Base-by-base conservation (phyloP, 2,888 invertebrate species). In the Zele albiditarsus region DNA sequence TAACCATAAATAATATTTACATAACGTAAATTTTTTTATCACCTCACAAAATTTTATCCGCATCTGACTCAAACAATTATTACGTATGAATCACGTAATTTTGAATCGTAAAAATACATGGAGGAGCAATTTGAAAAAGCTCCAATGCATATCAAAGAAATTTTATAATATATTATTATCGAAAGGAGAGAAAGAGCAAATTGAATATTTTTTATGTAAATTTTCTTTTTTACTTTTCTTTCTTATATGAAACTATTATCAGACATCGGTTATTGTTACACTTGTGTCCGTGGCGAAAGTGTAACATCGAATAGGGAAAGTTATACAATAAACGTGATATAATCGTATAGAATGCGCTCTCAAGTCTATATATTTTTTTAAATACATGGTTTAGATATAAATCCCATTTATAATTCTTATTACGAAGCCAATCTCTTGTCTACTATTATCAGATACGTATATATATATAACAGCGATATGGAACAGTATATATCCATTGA, bases 271-370 rank as follows among this genome's bases (percentile, higher is more conserved):
- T 71, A 62, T 63, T 33, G 71, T 49, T 72, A 53, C 27, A 49
- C 28, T 63, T 31, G 63, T 31, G 71, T 49, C 31, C 49, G 57
- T 38, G 49, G 77, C 63, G 78, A 79, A 80, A 80, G 78, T 78
- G 78, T 80, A 76, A 63, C 79, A 77, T 77, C 76, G 71, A 78
- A 75, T 66, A 65, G 58, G 53, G 74, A 80, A 77, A 74, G 75
- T 80, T 80, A 75, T 79, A 77, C 76, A 79, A 81, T 79, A 76
- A 71, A 73, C 73, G 66, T 76, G 75, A 80, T 80, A 80, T 77
- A 77, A 78, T 20, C 53, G 76, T 77, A 33, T 53, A 65, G 74
- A 72, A 73, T 65, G 67, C 63, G 28, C 70, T 67, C 77, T 58
- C 46, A 76, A 1, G n/a, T 53, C 20, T 23, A 53, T 53, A 53